phyloP scores from a whole-genome alignment of 2,113 vertebrate species.

The Pseudopipra pipra region DNA sequence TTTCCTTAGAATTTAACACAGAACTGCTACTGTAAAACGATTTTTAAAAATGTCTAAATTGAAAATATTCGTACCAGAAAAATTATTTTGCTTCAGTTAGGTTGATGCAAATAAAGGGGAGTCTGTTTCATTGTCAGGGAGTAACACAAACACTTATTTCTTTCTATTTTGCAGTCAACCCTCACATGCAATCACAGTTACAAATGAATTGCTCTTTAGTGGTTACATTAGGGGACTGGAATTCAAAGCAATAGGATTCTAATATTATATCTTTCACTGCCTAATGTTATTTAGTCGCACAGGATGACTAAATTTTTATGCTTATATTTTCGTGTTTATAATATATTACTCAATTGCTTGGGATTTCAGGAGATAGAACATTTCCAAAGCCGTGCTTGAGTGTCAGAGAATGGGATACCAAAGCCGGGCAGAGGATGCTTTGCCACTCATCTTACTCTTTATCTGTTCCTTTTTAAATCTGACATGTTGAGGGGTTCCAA shows the following conservation, averaged over 20 bases:
- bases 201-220: background rate
- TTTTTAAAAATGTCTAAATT: background rate
- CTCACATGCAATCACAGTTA: background rate
- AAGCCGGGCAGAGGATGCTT: background rate
- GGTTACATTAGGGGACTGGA: background rate
- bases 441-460: background rate
- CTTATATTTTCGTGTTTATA: background rate
- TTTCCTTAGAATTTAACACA: background rate
- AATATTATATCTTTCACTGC: background rate
- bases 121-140: background rate
- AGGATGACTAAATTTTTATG: background rate
- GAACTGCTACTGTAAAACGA: background rate
- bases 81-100: background rate
- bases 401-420: background rate
- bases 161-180: background rate
- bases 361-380: background rate
- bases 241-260: background rate
- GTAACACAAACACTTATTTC: background rate
- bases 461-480: background rate
- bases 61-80: background rate
- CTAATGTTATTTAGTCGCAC: background rate
- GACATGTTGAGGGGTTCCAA: background rate
- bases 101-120: background rate
- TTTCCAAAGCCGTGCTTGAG: background rate
- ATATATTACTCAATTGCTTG: background rate